A percentile compares a stretch with the other conserved stretches of the same genome.
Conservation (phyloP, 2,888 invertebrate genomes). For the Azorinus chamasolen region DNA sequence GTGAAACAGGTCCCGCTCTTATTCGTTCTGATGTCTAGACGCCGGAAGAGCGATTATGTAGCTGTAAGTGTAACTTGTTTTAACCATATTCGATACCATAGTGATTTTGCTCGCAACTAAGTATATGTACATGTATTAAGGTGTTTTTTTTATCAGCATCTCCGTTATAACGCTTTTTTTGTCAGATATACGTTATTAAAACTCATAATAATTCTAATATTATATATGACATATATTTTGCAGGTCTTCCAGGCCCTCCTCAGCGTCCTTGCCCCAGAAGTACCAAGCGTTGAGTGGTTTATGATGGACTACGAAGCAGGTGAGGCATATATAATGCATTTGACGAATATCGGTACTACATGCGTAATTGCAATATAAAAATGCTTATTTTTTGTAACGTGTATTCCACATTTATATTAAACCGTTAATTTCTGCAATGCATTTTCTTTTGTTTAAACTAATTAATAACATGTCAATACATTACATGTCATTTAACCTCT, state of each 20-base stretch:
- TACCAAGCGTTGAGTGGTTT: conserved; percentile 1
- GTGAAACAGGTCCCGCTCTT: too few relatives aligned
- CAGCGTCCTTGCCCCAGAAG: not conserved
- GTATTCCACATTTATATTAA: not conserved
- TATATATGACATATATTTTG: not conserved
- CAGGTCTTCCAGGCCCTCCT: conserved; percentile 2
- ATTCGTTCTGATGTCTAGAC: too few relatives aligned
- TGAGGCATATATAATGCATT: not conserved
- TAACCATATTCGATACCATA: too few relatives aligned
- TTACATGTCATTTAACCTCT: too few relatives aligned
- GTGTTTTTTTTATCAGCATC: too few relatives aligned
- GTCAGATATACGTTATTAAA: too few relatives aligned
- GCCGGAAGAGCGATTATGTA: too few relatives aligned
- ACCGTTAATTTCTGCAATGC: not conserved
- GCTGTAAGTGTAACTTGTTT: too few relatives aligned
- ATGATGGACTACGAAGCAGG: conserved; percentile 7
- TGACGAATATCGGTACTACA: not conserved
- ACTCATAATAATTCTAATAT: not conserved
- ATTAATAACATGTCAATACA: not conserved
- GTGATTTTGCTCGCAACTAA: too few relatives aligned
- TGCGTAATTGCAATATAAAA: not conserved
- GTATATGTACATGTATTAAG: too few relatives aligned
- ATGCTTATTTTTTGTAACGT: not conserved
- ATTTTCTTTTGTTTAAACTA: not conserved
- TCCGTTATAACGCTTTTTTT: too few relatives aligned